phyloP scores from a whole-genome alignment of 2,888 invertebrate species.

The Eretmocerus hayati region DNA sequence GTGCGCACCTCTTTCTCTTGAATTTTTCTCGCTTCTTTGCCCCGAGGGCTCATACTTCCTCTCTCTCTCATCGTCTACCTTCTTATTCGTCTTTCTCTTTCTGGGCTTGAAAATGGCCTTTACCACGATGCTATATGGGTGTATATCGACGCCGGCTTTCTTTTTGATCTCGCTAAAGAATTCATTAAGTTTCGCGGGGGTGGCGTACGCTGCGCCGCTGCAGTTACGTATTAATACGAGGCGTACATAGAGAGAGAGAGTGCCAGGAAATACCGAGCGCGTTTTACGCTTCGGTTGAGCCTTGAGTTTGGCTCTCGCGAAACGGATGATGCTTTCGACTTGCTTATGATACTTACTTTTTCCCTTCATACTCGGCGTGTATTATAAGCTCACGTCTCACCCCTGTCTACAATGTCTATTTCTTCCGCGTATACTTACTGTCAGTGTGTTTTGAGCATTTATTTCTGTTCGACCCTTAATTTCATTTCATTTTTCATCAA shows the following conservation, averaged over 20 bases:
- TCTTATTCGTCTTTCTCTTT: neutral
- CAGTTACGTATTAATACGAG: slow-evolving; percentile 45
- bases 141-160: slow-evolving; percentile 30
- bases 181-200: slow-evolving; percentile 45
- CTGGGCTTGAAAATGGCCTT: slow-evolving; percentile 12
- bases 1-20: neutral
- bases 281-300: slow-evolving; percentile 38
- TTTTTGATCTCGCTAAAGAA: slow-evolving; percentile 47
- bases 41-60: too few relatives aligned
- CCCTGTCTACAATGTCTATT: too few relatives aligned
- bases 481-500: too few relatives aligned
- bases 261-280: slow-evolving; percentile 39
- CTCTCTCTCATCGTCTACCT: too few relatives aligned
- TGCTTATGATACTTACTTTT: too few relatives aligned
- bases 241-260: too few relatives aligned
- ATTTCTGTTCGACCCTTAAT: too few relatives aligned
- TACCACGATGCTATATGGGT: slow-evolving; percentile 1
- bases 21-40: slow-evolving; percentile 22
- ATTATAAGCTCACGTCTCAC: too few relatives aligned
- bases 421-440: too few relatives aligned
- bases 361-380: too few relatives aligned
- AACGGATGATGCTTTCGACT: slow-evolving; percentile 24
- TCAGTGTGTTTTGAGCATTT: too few relatives aligned
- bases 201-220: slow-evolving; percentile 21
- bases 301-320: slow-evolving; percentile 24